Conservation (phyloP, 2,113 vertebrate species). For the Hippocampus abdominalis region DNA sequence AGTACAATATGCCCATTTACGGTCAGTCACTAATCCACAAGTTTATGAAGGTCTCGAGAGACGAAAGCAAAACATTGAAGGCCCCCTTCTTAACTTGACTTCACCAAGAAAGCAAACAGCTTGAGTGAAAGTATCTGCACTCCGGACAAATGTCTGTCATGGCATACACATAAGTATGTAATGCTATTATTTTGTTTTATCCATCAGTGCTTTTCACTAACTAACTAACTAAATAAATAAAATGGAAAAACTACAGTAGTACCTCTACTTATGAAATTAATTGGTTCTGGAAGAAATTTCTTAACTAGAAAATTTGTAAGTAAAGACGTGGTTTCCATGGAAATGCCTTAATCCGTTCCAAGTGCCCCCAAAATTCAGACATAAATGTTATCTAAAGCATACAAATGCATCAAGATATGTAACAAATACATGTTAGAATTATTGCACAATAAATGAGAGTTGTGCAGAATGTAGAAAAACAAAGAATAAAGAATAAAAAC, state of each 20-base stretch:
- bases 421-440: too few relatives aligned
- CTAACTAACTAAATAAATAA: neutral
- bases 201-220: neutral
- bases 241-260: neutral
- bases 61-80: constrained; percentile 65
- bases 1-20: constrained; percentile 69
- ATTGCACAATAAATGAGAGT: too few relatives aligned
- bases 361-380: too few relatives aligned
- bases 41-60: constrained; percentile 68
- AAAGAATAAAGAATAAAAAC: too few relatives aligned
- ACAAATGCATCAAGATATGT: too few relatives aligned
- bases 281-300: too few relatives aligned
- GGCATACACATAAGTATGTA: neutral
- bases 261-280: too few relatives aligned
- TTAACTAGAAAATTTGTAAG: too few relatives aligned
- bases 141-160: constrained; percentile 6
- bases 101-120: constrained; percentile 65
- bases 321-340: too few relatives aligned
- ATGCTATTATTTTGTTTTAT: neutral
- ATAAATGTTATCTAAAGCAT: too few relatives aligned
- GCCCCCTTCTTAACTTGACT: constrained; percentile 56
- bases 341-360: too few relatives aligned
- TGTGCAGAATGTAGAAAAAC: too few relatives aligned
- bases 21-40: constrained; percentile 63
- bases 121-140: constrained; percentile 37